These are phyloP conservation scores for Channa argus DNA, from an alignment of 2,113 vertebrate genomes.

Conservation along the genomic window DNA sequence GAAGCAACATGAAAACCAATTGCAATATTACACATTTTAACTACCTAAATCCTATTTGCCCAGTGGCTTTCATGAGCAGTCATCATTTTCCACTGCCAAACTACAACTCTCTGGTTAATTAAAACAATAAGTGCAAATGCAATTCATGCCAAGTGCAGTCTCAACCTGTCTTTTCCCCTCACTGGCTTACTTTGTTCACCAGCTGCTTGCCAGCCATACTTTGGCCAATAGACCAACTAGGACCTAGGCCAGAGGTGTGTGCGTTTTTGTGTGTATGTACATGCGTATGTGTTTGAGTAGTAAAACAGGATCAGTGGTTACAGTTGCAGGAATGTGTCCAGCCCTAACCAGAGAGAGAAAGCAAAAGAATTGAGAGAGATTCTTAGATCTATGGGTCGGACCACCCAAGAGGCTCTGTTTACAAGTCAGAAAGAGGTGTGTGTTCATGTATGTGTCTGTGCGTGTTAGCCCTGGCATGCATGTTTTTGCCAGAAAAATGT, in stretches of 20 bases:
- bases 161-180: slow-evolving; percentile 36
- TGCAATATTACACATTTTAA: slow-evolving; percentile 2
- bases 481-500: slow-evolving; percentile 38
- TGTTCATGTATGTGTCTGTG: background rate
- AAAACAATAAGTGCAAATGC: slow-evolving; percentile 32
- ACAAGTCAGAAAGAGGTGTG: slow-evolving; percentile 41
- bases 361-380: slow-evolving; percentile 47
- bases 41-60: slow-evolving; percentile 19
- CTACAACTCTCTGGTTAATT: slow-evolving; percentile 24
- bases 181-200: slow-evolving; percentile 46
- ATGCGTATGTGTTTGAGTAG: slow-evolving; percentile 15
- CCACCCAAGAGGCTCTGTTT: slow-evolving; percentile 70
- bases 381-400: slow-evolving; percentile 51
- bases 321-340: slow-evolving; percentile 47
- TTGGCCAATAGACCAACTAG: slow-evolving; percentile 47
- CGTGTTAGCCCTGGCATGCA: slow-evolving; percentile 8
- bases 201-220: slow-evolving; percentile 62
- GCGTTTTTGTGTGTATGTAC: slow-evolving; percentile 17
- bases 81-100: background rate
- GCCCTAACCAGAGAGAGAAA: slow-evolving; percentile 24
- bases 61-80: slow-evolving; percentile 8
- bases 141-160: slow-evolving; percentile 21
- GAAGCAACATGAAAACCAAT: no score
- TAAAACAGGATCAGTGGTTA: slow-evolving; percentile 42
- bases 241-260: slow-evolving; percentile 47